Conservation (phyloP, 2,113 vertebrate species). For the Excalfactoria chinensis region DNA sequence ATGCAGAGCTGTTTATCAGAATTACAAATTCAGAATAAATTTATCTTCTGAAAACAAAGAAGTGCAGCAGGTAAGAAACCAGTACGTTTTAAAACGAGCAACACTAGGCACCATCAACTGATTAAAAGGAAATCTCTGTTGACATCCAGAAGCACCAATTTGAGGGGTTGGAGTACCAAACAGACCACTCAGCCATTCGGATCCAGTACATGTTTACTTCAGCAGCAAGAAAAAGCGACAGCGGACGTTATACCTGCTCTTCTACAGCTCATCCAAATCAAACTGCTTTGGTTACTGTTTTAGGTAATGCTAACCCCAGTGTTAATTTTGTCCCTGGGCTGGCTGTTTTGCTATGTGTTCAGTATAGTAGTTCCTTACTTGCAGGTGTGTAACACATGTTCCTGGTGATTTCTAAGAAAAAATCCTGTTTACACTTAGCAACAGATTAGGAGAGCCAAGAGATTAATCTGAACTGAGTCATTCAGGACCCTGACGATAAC, state of each 20-base stretch:
- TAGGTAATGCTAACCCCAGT: constrained; percentile 77
- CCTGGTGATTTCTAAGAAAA: neutral
- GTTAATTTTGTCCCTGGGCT: neutral
- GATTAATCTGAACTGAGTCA: neutral
- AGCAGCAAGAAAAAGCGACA: constrained; percentile 67
- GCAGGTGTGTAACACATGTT: neutral
- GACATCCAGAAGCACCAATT: constrained; percentile 58
- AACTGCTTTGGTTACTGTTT: constrained; percentile 78
- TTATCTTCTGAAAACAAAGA: constrained; percentile 65
- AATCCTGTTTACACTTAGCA: neutral
- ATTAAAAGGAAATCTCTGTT: constrained; percentile 65
- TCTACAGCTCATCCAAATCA: constrained; percentile 56
- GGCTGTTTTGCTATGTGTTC: neutral
- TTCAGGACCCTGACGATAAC: neutral
- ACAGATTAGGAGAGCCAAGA: neutral
- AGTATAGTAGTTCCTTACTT: neutral
- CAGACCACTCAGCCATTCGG: constrained; percentile 60
- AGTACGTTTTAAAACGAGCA: neutral
- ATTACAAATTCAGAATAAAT: constrained; percentile 61
- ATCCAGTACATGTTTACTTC: constrained; percentile 64
- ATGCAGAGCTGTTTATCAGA: constrained; percentile 72
- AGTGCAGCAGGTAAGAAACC: constrained; percentile 69
- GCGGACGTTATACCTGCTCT: constrained; percentile 83
- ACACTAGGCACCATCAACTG: neutral
- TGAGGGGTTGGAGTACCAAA: constrained; percentile 63